Conservation (phyloP, 2,113 vertebrate species). For the Plectropomus leopardus region DNA sequence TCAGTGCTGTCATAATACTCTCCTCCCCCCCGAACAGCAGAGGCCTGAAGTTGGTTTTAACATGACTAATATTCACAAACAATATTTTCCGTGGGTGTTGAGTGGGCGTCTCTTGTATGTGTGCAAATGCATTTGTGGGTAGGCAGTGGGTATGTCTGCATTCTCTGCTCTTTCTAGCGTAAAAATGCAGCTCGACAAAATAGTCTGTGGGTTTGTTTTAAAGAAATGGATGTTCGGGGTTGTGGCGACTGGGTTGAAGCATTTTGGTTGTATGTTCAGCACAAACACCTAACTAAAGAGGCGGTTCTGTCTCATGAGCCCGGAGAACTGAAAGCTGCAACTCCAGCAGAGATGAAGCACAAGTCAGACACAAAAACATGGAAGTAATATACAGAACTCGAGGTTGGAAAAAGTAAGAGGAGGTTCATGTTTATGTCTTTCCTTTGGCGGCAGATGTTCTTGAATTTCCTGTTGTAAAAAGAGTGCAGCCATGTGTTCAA, state of each 20-base stretch:
- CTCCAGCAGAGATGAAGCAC: slow-evolving; percentile 37
- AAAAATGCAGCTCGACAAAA: slow-evolving; percentile 50
- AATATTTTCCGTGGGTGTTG: slow-evolving; percentile 41
- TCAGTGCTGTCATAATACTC: slow-evolving; percentile 53
- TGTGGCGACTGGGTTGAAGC: slow-evolving; percentile 31
- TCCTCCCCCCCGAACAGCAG: not conserved
- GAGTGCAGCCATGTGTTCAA: slow-evolving; percentile 60
- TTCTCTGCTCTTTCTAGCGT: slow-evolving; percentile 31
- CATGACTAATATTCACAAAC: slow-evolving; percentile 69
- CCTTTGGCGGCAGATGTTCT: slow-evolving; percentile 51
- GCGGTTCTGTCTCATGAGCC: slow-evolving; percentile 25
- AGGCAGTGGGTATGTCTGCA: slow-evolving; percentile 33
- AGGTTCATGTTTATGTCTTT: slow-evolving; percentile 35
- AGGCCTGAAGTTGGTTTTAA: slow-evolving; percentile 50
- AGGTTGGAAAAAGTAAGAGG: slow-evolving; percentile 38
- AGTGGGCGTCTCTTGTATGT: slow-evolving; percentile 18
- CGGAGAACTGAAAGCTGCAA: slow-evolving; percentile 5
- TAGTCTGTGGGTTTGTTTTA: slow-evolving; percentile 48
- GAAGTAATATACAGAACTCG: slow-evolving; percentile 37
- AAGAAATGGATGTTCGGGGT: slow-evolving; percentile 21
- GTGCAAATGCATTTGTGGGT: slow-evolving; percentile 29
- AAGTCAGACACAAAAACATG: slow-evolving; percentile 28
- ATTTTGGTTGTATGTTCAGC: slow-evolving; percentile 38
- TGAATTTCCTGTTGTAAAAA: slow-evolving; percentile 43
- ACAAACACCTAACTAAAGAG: slow-evolving; percentile 48